phyloP scores from a whole-genome alignment of 2,797 vertebrate species.

The Antennarius maculatus region DNA sequence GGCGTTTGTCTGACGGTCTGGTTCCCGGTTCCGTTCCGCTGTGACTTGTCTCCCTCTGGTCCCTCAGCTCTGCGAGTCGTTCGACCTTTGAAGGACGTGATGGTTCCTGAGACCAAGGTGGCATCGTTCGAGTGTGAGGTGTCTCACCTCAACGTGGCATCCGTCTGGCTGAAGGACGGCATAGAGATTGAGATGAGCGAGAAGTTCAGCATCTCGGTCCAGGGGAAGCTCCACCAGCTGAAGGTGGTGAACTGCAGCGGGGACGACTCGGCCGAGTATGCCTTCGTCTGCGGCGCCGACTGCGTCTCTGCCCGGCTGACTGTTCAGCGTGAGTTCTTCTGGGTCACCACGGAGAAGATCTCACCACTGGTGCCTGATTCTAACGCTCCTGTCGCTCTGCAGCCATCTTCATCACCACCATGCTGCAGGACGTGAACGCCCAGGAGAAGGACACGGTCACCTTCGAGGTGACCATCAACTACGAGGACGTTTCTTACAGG shows the following conservation, averaged over 20 bases:
- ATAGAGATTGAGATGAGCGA: slow-evolving; percentile 98
- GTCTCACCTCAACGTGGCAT: slow-evolving; percentile 94
- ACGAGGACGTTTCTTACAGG: slow-evolving; percentile 93
- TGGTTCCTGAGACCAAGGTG: slow-evolving; percentile 91
- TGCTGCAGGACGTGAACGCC: slow-evolving; percentile 92
- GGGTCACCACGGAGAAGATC: too few relatives aligned
- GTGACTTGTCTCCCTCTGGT: not conserved
- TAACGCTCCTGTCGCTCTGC: slow-evolving; percentile 15
- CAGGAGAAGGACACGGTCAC: slow-evolving; percentile 97
- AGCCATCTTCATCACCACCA: slow-evolving; percentile 92
- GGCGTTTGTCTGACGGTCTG: too few relatives aligned
- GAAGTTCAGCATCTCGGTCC: slow-evolving; percentile 93
- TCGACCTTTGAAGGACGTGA: slow-evolving; percentile 85
- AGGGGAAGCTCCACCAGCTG: slow-evolving; percentile 94
- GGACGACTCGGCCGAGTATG: slow-evolving; percentile 92
- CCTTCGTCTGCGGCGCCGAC: slow-evolving; percentile 93
- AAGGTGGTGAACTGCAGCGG: slow-evolving; percentile 92
- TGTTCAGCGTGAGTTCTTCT: slow-evolving; percentile 84
- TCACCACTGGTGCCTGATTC: not conserved
- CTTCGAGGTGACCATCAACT: slow-evolving; percentile 94
- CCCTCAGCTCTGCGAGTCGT: slow-evolving; percentile 88
- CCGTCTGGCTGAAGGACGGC: slow-evolving; percentile 93
- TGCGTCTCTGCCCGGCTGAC: slow-evolving; percentile 89
- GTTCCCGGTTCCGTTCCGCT: too few relatives aligned
- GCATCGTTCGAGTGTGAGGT: slow-evolving; percentile 96